Evolutionary conservation across 30 jellyfish, hydroid and myxozoan species (phyloP), one percentile per base, ranked within the genome.

Genomic region (Haliclystus octoradiatus): DNA sequence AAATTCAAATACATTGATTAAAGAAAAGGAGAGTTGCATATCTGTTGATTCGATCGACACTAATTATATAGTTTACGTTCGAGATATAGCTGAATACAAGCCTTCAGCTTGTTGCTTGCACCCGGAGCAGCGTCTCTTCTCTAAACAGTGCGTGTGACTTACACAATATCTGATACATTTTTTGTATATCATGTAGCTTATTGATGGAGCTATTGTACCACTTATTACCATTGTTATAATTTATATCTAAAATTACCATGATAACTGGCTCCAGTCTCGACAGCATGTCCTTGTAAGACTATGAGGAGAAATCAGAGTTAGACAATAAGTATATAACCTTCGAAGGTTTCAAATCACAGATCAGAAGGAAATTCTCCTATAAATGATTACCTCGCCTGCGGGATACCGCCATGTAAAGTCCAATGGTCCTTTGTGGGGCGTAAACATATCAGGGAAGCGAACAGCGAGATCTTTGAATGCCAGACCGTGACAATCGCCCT

Each of bases 401-500:
- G 96, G 96, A 51, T 79, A 86, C 50, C 96, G 62, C 96, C 96
- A 86, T 0, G 83, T 72, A 52, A 86, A 79, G 76, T 86, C 96
- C 34, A 86, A 71, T 0, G 96, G 96, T 27, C 96, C 96, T 65
- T 75, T 80, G 33, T 73, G 78, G 0, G 88, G 85, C 7, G 96
- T 86, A 35, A 86, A 86, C 47, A 64, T 69, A 34, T 80, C 94
- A 27, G 96, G 96, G 69, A 72, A 79, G 46, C 65, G 63, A 31
- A 51, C 32, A 19, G 94, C 92, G 28, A 86, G 66, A 40, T 86
- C 94, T 49, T 52, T 69, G 66, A 86, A 86, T 28, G 84, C 84
- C 79, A 78, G 63, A 0, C 96, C 96, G 65, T 86, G 96, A 46
- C 94, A 86, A 3, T 86, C 96, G 3, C 96, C 96, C 96, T 86